These are phyloP conservation scores for Hydrozoanthus tunicans DNA, from an alignment of 64 coral and sea anemone species.

Conservation along the genomic window DNA sequence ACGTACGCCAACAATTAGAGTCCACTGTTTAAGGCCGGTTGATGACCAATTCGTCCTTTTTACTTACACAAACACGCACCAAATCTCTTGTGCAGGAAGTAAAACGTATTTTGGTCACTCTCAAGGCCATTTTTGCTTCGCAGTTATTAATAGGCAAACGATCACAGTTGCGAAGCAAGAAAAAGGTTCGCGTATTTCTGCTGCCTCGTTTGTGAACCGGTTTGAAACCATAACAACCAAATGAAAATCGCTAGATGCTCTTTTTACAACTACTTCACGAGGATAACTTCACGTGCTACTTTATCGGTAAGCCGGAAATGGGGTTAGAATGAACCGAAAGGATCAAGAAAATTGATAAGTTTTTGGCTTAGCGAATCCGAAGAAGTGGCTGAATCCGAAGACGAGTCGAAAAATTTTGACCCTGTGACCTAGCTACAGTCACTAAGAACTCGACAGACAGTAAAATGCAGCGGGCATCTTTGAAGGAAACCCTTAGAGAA, in stretches of 20 bases:
- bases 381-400: not conserved
- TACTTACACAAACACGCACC: no score
- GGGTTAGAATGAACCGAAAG: not conserved
- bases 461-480: not conserved
- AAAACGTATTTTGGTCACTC: no score
- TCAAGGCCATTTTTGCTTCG: no score
- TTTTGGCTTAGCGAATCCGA: not conserved
- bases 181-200: no score
- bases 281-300: not conserved
- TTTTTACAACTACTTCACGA: not conserved
- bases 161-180: no score
- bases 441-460: not conserved
- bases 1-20: not conserved
- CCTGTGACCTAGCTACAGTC: not conserved
- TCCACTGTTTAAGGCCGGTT: no score
- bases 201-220: not conserved
- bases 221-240: not conserved
- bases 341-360: not conserved
- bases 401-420: not conserved
- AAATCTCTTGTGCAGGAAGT: no score
- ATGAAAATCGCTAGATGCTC: no score
- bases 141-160: no score
- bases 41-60: no score
- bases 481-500: not conserved
- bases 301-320: not conserved